A percentile compares a stretch with the other conserved stretches of the same genome.
These are phyloP conservation scores for Lagopus leucura DNA, from an alignment of 2,113 vertebrate species.

Conservation along the genomic window DNA sequence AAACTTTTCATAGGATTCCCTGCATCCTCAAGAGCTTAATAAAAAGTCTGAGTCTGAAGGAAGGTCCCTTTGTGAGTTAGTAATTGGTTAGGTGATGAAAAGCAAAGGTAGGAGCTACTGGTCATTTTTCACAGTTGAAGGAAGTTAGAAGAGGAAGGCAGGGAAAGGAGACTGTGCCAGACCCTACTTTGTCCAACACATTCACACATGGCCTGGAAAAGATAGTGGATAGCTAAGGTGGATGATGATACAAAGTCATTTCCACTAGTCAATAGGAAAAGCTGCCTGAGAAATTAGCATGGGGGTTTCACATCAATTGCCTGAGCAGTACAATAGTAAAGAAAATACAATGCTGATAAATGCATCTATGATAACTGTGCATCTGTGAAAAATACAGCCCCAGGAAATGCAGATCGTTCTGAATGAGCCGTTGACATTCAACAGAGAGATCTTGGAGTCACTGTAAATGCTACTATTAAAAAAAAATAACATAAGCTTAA, in stretches of 20 bases:
- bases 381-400: neutral
- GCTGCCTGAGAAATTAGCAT: neutral
- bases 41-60: neutral
- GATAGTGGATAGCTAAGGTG: neutral
- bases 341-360: neutral
- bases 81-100: neutral
- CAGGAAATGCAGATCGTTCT: neutral
- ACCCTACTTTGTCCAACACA: neutral
- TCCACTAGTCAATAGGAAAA: neutral
- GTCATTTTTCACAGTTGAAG: conserved; percentile 13
- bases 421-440: neutral
- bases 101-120: conserved; percentile 13
- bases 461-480: neutral
- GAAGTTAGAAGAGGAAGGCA: conserved; percentile 17
- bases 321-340: neutral
- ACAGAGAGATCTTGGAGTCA: neutral
- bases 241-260: neutral
- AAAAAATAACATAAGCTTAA: neutral
- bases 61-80: conserved; percentile 2
- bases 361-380: neutral
- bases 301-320: neutral
- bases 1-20: neutral
- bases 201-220: neutral
- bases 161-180: neutral
- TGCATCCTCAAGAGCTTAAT: neutral